Conservation (phyloP, 2,113 vertebrate species). For the Istiophorus platypterus region DNA sequence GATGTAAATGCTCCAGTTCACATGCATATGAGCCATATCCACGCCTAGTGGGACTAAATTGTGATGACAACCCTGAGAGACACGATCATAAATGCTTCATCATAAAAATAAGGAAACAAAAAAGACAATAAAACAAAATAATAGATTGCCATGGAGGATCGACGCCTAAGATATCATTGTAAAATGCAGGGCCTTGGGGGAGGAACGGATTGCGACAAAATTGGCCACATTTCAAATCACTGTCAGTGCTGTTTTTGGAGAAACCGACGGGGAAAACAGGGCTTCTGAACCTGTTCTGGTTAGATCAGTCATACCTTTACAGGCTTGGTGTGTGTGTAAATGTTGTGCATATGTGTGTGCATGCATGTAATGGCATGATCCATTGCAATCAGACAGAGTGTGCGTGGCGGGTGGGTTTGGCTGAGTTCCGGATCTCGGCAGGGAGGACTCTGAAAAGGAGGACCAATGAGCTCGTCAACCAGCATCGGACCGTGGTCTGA, state of each 20-base stretch:
- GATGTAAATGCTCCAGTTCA: slow-evolving; percentile 68
- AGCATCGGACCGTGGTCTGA: slow-evolving; percentile 58
- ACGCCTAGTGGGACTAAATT: slow-evolving; percentile 68
- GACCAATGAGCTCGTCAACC: slow-evolving; percentile 75
- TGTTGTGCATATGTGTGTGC: not conserved
- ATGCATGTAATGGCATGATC: slow-evolving; percentile 22
- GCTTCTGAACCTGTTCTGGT: slow-evolving; percentile 28
- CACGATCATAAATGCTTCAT: slow-evolving; percentile 66
- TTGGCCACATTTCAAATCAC: slow-evolving; percentile 55
- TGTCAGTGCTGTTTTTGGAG: slow-evolving; percentile 43
- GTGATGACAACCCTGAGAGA: slow-evolving; percentile 73
- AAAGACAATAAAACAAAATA: slow-evolving; percentile 63
- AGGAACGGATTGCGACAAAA: slow-evolving; percentile 26
- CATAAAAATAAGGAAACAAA: slow-evolving; percentile 50
- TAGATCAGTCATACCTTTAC: slow-evolving; percentile 23
- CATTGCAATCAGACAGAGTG: slow-evolving; percentile 44
- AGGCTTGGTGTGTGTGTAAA: slow-evolving; percentile 1
- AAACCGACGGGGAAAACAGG: slow-evolving; percentile 46
- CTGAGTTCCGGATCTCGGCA: slow-evolving; percentile 41
- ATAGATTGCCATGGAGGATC: slow-evolving; percentile 53
- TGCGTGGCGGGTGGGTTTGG: slow-evolving; percentile 56
- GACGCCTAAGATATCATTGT: slow-evolving; percentile 43
- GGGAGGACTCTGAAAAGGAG: slow-evolving; percentile 62
- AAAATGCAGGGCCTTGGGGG: slow-evolving; percentile 48
- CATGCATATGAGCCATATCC: slow-evolving; percentile 61